Conservation (phyloP, 2,888 invertebrate species). For the Apeira syringaria region DNA sequence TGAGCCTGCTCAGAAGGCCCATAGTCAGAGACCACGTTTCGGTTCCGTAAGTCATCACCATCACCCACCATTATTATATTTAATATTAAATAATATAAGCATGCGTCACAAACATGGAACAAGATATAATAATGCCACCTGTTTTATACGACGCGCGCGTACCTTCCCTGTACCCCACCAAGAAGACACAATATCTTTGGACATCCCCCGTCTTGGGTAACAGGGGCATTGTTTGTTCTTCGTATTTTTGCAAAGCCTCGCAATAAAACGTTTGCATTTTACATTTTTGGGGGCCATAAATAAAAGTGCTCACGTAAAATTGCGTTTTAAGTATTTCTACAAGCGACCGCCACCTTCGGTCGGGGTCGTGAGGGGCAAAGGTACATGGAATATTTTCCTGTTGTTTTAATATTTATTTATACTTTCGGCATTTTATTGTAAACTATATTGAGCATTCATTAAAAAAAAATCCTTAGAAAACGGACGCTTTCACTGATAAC, state of each 20-base stretch:
- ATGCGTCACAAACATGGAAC: not conserved
- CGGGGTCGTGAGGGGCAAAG: conserved; percentile 1
- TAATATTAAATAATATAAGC: too few species aligned
- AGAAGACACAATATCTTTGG: conserved; percentile 55
- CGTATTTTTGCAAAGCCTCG: conserved; percentile 75
- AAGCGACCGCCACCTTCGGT: conserved; percentile 68
- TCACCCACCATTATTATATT: too few species aligned
- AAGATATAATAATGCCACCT: conserved; percentile 20
- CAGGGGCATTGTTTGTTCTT: conserved; percentile 78
- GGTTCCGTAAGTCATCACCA: too few species aligned
- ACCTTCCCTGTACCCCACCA: conserved; percentile 5
- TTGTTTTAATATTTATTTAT: too few species aligned
- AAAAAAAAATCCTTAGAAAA: too few species aligned
- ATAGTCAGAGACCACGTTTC: too few species aligned
- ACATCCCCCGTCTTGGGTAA: conserved; percentile 70
- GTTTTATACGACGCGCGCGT: conserved; percentile 12
- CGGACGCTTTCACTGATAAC: too few species aligned
- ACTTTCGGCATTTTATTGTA: too few species aligned
- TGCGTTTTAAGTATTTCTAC: conserved; percentile 81
- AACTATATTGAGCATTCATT: too few species aligned
- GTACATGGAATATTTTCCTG: not conserved
- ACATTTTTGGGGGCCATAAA: conserved; percentile 78
- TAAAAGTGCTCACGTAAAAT: conserved; percentile 76
- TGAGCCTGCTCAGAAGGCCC: too few species aligned
- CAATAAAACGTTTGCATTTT: conserved; percentile 82